phyloP scores from a whole-genome alignment of 2,888 invertebrate species.

The Agapetus fuscipes region DNA sequence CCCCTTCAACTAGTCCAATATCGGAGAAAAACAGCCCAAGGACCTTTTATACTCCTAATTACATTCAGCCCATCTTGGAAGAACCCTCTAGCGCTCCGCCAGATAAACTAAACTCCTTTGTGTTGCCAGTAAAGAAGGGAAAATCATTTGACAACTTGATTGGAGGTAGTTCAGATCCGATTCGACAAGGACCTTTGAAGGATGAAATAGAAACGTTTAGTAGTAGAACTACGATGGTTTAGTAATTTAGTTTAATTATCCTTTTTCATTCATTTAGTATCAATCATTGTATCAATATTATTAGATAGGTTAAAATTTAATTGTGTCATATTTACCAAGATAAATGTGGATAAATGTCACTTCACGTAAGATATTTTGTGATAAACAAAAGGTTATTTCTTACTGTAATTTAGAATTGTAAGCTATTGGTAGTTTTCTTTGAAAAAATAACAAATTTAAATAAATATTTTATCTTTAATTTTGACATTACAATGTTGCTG shows the following conservation, averaged over 20 bases:
- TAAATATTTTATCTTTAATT: no score
- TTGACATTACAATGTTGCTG: no score
- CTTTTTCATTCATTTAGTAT: no score
- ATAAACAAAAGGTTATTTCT: no score
- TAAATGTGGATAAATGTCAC: no score
- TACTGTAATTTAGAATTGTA: no score
- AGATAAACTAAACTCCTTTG: constrained; percentile 38
- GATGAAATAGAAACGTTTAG: constrained; percentile 35
- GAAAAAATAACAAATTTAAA: no score
- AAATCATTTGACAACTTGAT: constrained; percentile 40
- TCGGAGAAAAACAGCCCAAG: constrained; percentile 36
- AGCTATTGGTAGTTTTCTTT: no score
- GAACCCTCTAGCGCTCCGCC: constrained; percentile 32
- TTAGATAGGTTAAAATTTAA: no score
- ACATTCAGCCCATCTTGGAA: constrained; percentile 27
- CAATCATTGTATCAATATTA: no score
- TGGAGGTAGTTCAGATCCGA: constrained; percentile 31
- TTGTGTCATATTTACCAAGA: no score
- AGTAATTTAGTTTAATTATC: neutral
- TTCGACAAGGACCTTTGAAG: constrained; percentile 12
- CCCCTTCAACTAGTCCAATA: constrained; percentile 40
- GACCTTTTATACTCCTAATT: constrained; percentile 32
- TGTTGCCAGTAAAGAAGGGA: constrained; percentile 35
- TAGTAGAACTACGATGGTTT: constrained; percentile 43
- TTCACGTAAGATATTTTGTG: no score